Base-by-base conservation (phyloP, 2,113 vertebrate species). In the Pardalotus punctatus region DNA sequence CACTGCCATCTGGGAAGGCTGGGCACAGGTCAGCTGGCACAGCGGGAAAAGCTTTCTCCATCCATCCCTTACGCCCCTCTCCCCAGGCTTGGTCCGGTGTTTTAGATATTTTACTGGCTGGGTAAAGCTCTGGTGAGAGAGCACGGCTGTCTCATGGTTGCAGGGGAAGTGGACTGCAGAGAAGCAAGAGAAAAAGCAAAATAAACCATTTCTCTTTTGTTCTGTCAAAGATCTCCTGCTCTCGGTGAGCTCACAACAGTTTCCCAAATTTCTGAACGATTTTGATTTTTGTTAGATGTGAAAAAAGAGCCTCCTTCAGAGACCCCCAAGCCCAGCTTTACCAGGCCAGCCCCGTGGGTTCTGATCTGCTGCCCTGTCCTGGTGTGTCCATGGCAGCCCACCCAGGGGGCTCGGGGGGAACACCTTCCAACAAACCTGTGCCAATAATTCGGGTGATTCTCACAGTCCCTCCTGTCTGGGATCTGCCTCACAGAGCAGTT, bases 401-500 rank as follows among this genome's bases (percentile, higher is more conserved):
- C 27, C 1, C 0, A 10, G 9, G 8, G 8, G 22, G 8, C 4
- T 19, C 14, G 35, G 45, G 50, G 9, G 31, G 31, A 61, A 3
- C 18, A 28, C 24, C 58, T 60, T 54, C 79, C 62, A 71, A 31
- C 11, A 31, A 71, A 16, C 15, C 67, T 31, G 19, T 61, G 77
- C 54, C 82, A 77, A 18, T 29, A 64, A 70, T 54, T 43, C 7
- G n/a, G 36, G 48, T 65, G 48, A 35, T 74, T 48, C 71, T 70
- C 42, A 25, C 60, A 23, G 24, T 22, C 21, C 62, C 45, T 28
- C 43, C 25, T 36, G 21, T 8, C 51, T 86, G 65, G n/a, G 36
- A 33, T 36, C 14, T 57, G n/a, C 62, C 50, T 33, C 13, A 27
- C 0, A 1, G 91, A 64, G 10, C 22, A 0, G 47, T 47, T 84